phyloP scores from a whole-genome alignment of 92 coral and sea anemone genomes.

The Porites evermanni region DNA sequence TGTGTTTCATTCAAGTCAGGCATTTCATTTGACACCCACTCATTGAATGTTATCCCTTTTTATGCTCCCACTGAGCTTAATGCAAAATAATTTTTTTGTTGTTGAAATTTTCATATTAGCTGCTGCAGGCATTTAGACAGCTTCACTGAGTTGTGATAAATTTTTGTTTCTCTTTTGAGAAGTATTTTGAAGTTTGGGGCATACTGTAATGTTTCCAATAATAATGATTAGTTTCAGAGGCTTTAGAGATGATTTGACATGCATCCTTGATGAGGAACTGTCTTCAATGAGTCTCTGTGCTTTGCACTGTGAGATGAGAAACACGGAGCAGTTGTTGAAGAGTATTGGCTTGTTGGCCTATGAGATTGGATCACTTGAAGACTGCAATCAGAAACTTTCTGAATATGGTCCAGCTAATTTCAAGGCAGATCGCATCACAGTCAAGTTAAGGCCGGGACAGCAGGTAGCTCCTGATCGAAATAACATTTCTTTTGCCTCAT shows the following conservation, averaged over 20 bases:
- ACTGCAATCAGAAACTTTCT: neutral
- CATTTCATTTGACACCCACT: too few species aligned
- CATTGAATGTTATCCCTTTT: too few species aligned
- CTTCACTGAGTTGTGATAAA: too few species aligned
- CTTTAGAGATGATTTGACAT: constrained; percentile 37
- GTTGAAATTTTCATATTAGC: too few species aligned
- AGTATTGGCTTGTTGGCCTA: constrained; percentile 29
- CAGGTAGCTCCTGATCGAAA: neutral
- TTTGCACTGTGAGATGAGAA: constrained; percentile 39
- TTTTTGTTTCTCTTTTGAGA: too few species aligned
- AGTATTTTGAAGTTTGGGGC: too few species aligned
- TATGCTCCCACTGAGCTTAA: too few species aligned
- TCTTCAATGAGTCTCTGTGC: constrained; percentile 35
- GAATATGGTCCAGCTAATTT: constrained; percentile 26
- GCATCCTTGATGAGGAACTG: constrained; percentile 38
- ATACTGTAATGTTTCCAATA: too few species aligned
- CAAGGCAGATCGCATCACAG: constrained; percentile 14
- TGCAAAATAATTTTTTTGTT: too few species aligned
- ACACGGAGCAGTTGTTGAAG: constrained; percentile 24
- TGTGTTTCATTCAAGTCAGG: too few species aligned
- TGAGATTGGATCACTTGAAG: constrained; percentile 22
- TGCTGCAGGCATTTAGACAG: neutral
- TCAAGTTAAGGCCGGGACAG: constrained; percentile 27
- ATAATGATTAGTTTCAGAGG: constrained; percentile 21
- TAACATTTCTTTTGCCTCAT: constrained; percentile 30